Percentiles rank a stretch among this genome's conserved stretches.
phyloP scores from a whole-genome alignment of 2,888 invertebrate species.

The Norana najaformis region DNA sequence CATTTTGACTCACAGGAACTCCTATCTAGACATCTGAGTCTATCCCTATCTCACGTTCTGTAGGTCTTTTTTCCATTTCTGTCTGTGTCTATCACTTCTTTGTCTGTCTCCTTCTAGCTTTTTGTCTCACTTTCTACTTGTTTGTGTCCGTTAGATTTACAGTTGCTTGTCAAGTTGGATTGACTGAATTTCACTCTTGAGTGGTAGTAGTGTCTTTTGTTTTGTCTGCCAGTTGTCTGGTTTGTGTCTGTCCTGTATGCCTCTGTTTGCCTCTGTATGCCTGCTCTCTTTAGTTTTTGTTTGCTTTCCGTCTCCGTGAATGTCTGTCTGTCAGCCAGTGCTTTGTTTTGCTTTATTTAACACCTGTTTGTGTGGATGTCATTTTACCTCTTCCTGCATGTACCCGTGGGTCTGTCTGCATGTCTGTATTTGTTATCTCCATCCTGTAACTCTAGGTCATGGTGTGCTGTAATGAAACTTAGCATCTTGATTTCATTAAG shows the following conservation, averaged over 20 bases:
- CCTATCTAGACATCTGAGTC: background rate
- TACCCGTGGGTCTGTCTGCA: background rate
- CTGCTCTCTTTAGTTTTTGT: background rate
- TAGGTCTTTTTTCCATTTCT: background rate
- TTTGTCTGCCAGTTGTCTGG: background rate
- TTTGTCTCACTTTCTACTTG: background rate
- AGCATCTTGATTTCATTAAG: conserved; percentile 19
- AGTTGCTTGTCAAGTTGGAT: background rate
- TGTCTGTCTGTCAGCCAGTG: background rate
- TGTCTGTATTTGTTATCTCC: background rate
- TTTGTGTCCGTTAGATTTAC: background rate
- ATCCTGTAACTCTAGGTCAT: background rate
- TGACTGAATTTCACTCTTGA: background rate
- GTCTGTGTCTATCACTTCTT: background rate
- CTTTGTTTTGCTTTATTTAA: background rate
- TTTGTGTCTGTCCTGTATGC: background rate
- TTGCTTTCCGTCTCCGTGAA: background rate
- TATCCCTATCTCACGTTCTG: background rate
- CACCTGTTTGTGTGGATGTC: conserved; percentile 5
- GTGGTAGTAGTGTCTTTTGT: background rate
- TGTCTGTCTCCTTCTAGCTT: background rate
- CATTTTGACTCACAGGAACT: background rate
- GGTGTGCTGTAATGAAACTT: background rate
- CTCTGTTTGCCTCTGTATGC: background rate
- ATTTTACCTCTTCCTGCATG: background rate